Conservation (phyloP, 2,113 vertebrate species). For the Oxygymnocypris stewartii region DNA sequence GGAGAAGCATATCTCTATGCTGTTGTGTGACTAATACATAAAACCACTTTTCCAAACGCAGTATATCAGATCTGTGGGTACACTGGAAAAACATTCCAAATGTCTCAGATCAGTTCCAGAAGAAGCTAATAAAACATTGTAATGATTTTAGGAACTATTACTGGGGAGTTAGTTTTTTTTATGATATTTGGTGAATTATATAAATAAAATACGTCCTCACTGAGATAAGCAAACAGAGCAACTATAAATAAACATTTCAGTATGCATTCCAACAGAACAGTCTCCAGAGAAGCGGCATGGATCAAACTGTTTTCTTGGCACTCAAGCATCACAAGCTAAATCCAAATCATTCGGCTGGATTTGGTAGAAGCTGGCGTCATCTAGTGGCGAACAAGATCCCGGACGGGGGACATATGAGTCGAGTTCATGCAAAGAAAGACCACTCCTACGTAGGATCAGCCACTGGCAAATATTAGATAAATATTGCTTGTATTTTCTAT, state of each 20-base stretch:
- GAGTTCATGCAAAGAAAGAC: neutral
- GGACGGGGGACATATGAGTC: neutral
- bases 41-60: neutral
- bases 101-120: neutral
- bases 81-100: neutral
- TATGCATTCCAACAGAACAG: neutral
- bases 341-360: neutral
- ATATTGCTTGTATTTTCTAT: neutral
- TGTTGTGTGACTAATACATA: neutral
- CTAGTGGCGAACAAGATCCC: constrained; percentile 56
- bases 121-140: neutral
- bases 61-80: neutral
- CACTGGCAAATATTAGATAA: neutral
- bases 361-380: constrained; percentile 50
- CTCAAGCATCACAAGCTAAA: neutral
- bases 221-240: neutral
- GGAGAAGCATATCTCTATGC: neutral
- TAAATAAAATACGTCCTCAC: neutral
- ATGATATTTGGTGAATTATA: neutral
- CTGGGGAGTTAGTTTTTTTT: neutral
- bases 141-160: neutral
- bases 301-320: neutral
- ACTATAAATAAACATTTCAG: neutral
- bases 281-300: neutral
- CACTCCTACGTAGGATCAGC: neutral